Base-by-base conservation (phyloP, 2,888 invertebrate species). In the Eupithecia inturbata region DNA sequence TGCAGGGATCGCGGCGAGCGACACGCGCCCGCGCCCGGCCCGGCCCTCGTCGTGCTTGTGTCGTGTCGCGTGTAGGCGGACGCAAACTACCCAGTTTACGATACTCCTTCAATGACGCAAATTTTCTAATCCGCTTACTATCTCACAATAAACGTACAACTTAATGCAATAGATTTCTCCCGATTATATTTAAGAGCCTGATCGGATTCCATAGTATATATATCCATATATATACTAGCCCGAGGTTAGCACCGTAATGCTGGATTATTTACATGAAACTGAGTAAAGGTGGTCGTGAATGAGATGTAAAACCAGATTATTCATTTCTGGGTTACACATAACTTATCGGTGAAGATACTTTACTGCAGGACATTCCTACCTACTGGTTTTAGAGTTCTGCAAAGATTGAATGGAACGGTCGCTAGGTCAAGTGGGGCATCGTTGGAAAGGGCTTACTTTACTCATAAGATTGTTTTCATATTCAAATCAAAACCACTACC, bases 1-100 rank as follows among this genome's bases (percentile, higher is more conserved):
- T 87, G 91, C 89, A 82, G 85, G 87, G 84, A 86, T 88, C 86
- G 89, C 90, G 84, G 84, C 87, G 87, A 87, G 88, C 88, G 93
- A 92, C 92, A 91, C 91, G 90, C 89, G 90, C 87, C 81, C 76
- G 76, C n/a, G 62, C 71, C 62, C 76, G n/a, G n/a, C n/a, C n/a
- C n/a, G n/a, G n/a, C n/a, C n/a, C n/a, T n/a, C n/a, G n/a, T n/a
- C n/a, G n/a, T n/a, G n/a, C n/a, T 77, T 71, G 68, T 72, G 9
- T 22, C 22, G 57, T 12, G 4, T 57, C 36, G 76, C 76, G 82
- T 53, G 53, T 81, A 72, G 80, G 82, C 72, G 82, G 82, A 84
- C 82, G 80, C 85, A 82, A 85, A 88, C 85, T 84, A 82, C 81
- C 82, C 82, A 83, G 84, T 85, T 83, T 82, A 85, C 82, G 82